Base-by-base conservation (phyloP, 2,888 invertebrate species). In the Alsophila aescularia region DNA sequence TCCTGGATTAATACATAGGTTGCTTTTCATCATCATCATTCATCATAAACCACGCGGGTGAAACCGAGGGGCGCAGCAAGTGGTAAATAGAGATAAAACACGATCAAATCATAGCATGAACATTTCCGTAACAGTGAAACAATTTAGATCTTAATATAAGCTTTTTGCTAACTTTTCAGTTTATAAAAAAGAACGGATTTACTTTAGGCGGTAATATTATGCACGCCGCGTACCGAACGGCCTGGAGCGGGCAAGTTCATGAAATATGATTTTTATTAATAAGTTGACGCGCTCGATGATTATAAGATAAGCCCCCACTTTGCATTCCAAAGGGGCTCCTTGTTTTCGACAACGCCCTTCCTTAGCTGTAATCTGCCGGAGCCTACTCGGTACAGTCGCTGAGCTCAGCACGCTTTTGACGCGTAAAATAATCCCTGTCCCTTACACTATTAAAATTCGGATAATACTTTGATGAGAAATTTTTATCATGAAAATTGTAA, bases 241-340 rank as follows among this genome's bases (percentile, higher is more conserved):
- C 64, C 72, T 66, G 70, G 64, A 59, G 66, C 70, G 67, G 73
- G 70, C 75, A 75, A 77, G 82, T 83, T 85, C 83, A 75, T 87
- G 88, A 90, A 92, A 92, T 90, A 90, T 90, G 90, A 90, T 91
- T 91, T 92, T 92, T 92, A 92, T 91, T 92, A 92, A 92, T 92
- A 91, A 92, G 81, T 89, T 90, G 91, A 90, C 91, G 87, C 91
- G 90, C 90, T 83, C 86, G 89, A 91, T 90, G 92, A 91, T 92
- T 91, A 92, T 88, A 84, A 89, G 91, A 92, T 92, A 90, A 91
- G 90, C 87, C 84, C 78, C 85, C 88, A 87, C 86, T 91, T 91
- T 90, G 87, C 90, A 91, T 91, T 90, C 90, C 85, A 78, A 68
- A 76, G 85, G 81, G 85, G 82, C 79, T 78, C 72, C 83, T 81